phyloP scores from a whole-genome alignment of 2,888 invertebrate species.

The Ryuthela nishihirai region DNA sequence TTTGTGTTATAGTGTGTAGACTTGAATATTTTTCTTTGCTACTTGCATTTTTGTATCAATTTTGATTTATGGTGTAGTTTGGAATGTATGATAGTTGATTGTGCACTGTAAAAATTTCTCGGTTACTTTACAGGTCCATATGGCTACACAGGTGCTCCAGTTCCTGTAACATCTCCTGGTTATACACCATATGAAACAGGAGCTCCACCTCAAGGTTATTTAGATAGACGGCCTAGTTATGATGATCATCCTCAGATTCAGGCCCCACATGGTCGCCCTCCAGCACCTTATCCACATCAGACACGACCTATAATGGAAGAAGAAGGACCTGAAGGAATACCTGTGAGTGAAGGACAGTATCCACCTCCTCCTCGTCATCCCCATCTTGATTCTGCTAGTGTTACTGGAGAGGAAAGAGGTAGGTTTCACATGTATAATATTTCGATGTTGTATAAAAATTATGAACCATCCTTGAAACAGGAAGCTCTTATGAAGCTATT shows the following conservation, averaged over 20 bases:
- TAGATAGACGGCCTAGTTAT: constrained; percentile 40
- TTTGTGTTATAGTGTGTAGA: no score
- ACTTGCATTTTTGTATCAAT: no score
- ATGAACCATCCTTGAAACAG: neutral
- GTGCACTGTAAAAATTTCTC: neutral
- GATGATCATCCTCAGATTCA: constrained; percentile 19
- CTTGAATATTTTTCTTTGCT: no score
- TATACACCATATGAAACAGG: constrained; percentile 24
- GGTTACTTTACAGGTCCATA: neutral
- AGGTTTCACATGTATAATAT: neutral
- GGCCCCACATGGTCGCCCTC: neutral
- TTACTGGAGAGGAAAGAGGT: constrained; percentile 1
- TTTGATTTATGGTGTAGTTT: no score
- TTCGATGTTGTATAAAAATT: neutral
- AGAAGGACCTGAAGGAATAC: neutral
- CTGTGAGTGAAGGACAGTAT: neutral
- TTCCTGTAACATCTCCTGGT: constrained; percentile 4
- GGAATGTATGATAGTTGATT: neutral
- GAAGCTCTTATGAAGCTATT: neutral
- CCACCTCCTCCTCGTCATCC: neutral
- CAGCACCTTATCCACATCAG: neutral
- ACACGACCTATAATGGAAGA: neutral
- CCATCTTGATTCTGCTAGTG: neutral
- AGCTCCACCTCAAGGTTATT: constrained; percentile 39
- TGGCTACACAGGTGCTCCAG: neutral